phyloP scores from a whole-genome alignment of 2,888 invertebrate species.

The Chalcosyrphus nemorum region DNA sequence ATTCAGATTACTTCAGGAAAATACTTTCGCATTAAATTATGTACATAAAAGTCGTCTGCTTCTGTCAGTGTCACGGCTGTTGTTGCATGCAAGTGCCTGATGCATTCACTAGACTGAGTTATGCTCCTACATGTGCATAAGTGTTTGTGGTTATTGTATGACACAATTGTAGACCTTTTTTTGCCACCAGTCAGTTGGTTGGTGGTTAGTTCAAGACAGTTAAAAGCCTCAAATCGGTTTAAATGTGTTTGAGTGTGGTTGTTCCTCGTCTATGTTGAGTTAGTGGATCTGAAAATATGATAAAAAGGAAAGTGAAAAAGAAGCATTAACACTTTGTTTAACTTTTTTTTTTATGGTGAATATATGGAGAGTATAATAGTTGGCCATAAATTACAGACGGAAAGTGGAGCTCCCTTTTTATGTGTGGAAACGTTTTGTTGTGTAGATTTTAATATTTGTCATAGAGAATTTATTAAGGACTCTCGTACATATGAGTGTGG shows the following conservation, averaged over 20 bases:
- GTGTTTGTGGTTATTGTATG: not conserved
- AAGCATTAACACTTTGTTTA: conserved; percentile 43
- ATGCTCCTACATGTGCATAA: not conserved
- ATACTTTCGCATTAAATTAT: conserved; percentile 15
- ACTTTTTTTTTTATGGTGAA: not conserved
- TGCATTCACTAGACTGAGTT: not conserved
- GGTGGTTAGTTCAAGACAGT: not conserved
- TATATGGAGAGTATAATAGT: conserved; percentile 6
- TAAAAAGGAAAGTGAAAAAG: not conserved
- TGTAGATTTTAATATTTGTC: conserved; percentile 38
- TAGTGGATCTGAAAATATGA: conserved; percentile 42
- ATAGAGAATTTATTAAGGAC: conserved; percentile 11
- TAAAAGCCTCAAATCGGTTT: not conserved
- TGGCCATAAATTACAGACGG: conserved; percentile 20
- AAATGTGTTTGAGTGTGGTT: not conserved
- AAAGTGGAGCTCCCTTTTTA: not conserved
- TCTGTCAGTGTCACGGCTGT: conserved; percentile 20
- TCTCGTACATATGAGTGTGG: not conserved
- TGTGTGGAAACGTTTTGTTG: conserved; percentile 5
- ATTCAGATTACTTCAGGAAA: conserved; percentile 60
- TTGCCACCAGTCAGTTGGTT: not conserved
- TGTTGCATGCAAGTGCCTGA: conserved; percentile 10
- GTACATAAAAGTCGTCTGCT: not conserved
- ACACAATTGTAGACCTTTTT: not conserved
- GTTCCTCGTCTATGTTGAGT: not conserved